These are phyloP conservation scores for Rhinichthys osculus DNA, from an alignment of 2,797 vertebrate genomes.

Conservation along the genomic window DNA sequence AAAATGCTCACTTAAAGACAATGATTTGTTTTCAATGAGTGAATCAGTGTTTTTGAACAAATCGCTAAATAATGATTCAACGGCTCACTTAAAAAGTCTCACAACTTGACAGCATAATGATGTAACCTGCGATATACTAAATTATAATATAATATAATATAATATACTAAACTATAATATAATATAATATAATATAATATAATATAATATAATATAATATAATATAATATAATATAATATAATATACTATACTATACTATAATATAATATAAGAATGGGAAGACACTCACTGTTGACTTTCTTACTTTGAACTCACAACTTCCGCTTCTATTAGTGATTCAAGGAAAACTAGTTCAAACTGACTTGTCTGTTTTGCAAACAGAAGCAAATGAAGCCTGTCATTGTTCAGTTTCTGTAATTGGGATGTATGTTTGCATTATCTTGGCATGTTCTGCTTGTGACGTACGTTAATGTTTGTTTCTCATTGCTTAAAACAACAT, in stretches of 20 bases:
- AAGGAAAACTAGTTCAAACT: slow-evolving; percentile 1
- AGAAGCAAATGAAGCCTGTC: slow-evolving; percentile 13
- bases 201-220: not conserved
- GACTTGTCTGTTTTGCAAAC: slow-evolving; percentile 23
- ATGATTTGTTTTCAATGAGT: not conserved
- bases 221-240: not conserved
- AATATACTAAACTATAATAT: not conserved
- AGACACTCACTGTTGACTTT: not conserved
- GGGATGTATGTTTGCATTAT: not conserved
- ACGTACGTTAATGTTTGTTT: not conserved
- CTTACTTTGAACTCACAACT: slow-evolving; percentile 1
- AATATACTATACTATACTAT: not conserved
- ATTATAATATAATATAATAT: too few species aligned
- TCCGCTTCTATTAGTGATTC: not conserved
- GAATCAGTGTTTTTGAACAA: not conserved
- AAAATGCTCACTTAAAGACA: not conserved
- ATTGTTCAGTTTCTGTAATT: slow-evolving; percentile 27
- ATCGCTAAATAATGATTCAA: not conserved
- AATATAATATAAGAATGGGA: not conserved
- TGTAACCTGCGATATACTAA: not conserved
- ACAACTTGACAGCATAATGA: not conserved
- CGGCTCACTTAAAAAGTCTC: not conserved
- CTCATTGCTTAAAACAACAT: slow-evolving; percentile 9
- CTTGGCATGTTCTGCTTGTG: not conserved
- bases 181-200: not conserved